phyloP scores from a whole-genome alignment of 2,113 vertebrate genomes.

The Etia nguti region DNA sequence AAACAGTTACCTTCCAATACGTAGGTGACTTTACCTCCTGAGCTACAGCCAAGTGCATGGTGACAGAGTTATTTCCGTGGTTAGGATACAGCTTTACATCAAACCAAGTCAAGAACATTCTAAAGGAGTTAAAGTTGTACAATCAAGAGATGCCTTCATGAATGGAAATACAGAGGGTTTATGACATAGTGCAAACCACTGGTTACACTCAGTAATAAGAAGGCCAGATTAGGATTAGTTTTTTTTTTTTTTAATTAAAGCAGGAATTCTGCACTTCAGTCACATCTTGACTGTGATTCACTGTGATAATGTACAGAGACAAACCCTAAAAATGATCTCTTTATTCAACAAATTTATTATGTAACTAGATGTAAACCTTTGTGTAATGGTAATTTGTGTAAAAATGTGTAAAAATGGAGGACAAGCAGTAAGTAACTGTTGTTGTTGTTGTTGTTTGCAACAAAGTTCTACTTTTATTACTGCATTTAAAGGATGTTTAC shows the following conservation, averaged over 20 bases:
- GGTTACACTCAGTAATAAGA: background rate
- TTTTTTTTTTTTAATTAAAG: background rate
- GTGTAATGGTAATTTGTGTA: background rate
- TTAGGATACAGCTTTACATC: background rate
- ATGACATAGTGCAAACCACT: background rate
- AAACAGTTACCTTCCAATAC: background rate
- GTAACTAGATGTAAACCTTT: background rate
- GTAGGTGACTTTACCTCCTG: background rate
- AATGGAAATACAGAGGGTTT: background rate
- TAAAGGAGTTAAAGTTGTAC: background rate
- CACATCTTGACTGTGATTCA: background rate
- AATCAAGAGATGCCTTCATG: background rate
- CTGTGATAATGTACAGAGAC: background rate
- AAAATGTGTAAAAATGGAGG: background rate
- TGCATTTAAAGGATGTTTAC: background rate
- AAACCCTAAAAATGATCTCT: background rate
- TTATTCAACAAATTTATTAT: background rate
- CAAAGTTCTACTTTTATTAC: background rate
- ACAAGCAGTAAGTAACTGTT: background rate
- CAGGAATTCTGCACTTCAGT: background rate
- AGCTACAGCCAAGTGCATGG: background rate
- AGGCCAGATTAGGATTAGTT: background rate
- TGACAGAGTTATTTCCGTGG: background rate
- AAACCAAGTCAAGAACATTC: background rate
- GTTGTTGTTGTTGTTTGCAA: no score